Percentiles rank a stretch among this genome's conserved stretches.
These are phyloP conservation scores for Dexiosoma caninum DNA, from an alignment of 2,888 invertebrate genomes.

Conservation along the genomic window DNA sequence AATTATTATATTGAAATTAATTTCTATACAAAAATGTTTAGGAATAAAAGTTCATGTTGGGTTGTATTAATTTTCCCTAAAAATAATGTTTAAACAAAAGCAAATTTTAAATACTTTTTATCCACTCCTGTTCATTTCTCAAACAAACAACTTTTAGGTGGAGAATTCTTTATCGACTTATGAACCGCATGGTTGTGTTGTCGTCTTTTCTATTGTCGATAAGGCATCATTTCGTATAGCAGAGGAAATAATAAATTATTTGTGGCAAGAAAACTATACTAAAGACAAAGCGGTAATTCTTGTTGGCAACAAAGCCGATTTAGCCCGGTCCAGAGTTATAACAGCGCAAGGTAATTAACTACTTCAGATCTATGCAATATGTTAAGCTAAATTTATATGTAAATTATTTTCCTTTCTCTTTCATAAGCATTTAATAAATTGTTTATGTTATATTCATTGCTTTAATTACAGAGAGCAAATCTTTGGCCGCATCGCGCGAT, in stretches of 20 bases:
- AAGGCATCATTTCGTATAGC: constrained; percentile 89
- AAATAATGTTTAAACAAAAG: no score
- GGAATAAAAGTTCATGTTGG: no score
- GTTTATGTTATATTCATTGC: background rate
- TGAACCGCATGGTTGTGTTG: constrained; percentile 94
- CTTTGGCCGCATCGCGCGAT: constrained; percentile 91
- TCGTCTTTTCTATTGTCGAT: constrained; percentile 94
- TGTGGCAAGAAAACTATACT: constrained; percentile 89
- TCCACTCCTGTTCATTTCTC: no score
- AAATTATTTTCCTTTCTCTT: background rate
- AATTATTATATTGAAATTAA: background rate
- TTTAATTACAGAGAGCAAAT: constrained; percentile 87
- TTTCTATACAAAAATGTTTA: background rate
- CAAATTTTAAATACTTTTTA: no score
- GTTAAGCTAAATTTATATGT: background rate
- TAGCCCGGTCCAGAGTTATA: constrained; percentile 91
- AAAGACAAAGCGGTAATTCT: constrained; percentile 91
- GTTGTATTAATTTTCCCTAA: no score
- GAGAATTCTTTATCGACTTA: constrained; percentile 93
- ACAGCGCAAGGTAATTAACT: constrained; percentile 89
- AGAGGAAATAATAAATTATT: constrained; percentile 90
- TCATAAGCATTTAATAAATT: background rate
- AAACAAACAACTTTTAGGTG: constrained; percentile 80
- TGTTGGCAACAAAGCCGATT: constrained; percentile 95
- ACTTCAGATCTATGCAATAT: background rate